A percentile compares a stretch with the other conserved stretches of the same genome.
Conservation (phyloP, 2,888 invertebrate species). For the Sacculina carcini region DNA sequence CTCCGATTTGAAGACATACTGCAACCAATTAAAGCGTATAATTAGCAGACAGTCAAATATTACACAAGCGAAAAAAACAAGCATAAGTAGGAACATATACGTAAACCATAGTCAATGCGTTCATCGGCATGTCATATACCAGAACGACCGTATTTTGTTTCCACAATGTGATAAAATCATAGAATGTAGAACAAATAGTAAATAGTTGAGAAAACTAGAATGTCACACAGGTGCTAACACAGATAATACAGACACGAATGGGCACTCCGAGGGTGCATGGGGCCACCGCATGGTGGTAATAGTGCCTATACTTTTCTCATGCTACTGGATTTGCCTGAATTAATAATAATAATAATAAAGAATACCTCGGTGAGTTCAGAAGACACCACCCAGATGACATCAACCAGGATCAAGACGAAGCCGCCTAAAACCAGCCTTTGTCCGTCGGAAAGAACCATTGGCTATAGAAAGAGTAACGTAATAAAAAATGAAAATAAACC, state of each 20-base stretch:
- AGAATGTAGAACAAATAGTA: too few species aligned
- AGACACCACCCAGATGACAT: conserved; percentile 84
- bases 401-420: conserved; percentile 61
- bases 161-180: not conserved
- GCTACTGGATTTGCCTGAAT: not conserved
- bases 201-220: not conserved
- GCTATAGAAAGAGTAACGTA: too few species aligned
- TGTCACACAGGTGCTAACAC: too few species aligned
- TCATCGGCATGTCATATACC: not conserved
- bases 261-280: not conserved
- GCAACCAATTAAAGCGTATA: conserved; percentile 18
- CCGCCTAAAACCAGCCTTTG: conserved; percentile 45
- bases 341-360: not conserved
- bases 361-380: conserved; percentile 76
- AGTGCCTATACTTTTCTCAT: too few species aligned
- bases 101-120: conserved; percentile 1
- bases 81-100: not conserved
- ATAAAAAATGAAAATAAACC: too few species aligned
- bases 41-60: not conserved
- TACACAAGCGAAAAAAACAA: not conserved
- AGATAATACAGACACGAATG: too few species aligned
- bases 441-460: not conserved
- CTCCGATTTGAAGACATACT: conserved; percentile 63
- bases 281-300: not conserved
- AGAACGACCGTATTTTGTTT: not conserved